Conservation (phyloP, 1,140 invertebrate species). For the Chelonus insularis region DNA sequence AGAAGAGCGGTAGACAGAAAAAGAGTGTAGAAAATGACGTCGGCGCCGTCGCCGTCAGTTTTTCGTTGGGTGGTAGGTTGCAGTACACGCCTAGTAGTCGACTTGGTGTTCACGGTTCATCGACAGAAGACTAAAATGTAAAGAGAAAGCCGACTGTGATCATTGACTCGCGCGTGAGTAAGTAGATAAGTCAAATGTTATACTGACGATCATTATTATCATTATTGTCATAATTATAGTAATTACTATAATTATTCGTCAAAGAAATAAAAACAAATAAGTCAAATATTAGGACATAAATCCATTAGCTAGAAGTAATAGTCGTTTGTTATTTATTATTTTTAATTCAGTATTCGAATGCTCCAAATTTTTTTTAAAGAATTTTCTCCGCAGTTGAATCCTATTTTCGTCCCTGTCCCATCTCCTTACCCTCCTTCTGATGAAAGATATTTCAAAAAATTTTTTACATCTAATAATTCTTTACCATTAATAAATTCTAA, state of each 20-base stretch:
- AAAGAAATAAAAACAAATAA: too few relatives aligned
- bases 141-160: constrained; percentile 9
- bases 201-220: background rate
- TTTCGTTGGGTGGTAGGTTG: constrained; percentile 10
- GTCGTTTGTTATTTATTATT: background rate
- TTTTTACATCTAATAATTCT: too few relatives aligned
- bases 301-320: too few relatives aligned
- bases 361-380: background rate
- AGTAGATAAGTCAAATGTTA: constrained; percentile 4
- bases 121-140: too few relatives aligned
- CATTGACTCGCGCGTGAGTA: background rate
- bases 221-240: background rate
- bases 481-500: too few relatives aligned
- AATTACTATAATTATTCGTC: background rate
- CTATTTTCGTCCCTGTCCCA: constrained; percentile 30
- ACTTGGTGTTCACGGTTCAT: constrained; percentile 2
- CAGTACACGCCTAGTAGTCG: constrained; percentile 18
- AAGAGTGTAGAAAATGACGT: background rate
- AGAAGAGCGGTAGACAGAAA: background rate
- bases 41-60: constrained; percentile 17
- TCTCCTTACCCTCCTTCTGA: constrained; percentile 31
- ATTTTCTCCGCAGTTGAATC: constrained; percentile 17
- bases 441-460: background rate
- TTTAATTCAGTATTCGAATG: background rate
- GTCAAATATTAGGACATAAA: too few relatives aligned